Evolutionary conservation across 2,797 vertebrate species (phyloP).

Genomic region (Liasis olivaceus): DNA sequence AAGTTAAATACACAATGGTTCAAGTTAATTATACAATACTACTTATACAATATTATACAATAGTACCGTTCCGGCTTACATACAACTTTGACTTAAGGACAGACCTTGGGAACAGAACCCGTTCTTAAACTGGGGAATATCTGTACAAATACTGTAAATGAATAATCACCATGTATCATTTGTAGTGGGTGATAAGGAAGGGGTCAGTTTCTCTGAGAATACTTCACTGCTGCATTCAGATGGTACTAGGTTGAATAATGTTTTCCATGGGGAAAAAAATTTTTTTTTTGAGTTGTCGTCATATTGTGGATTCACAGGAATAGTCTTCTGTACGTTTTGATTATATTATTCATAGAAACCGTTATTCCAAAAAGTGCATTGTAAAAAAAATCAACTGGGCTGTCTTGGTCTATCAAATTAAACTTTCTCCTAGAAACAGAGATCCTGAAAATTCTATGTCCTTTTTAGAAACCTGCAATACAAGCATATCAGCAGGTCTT

Average conservation of each 20-base stretch:
- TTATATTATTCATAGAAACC: neutral
- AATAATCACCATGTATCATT: neutral
- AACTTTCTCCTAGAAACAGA: neutral
- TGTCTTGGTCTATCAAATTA: neutral
- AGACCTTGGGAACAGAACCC: too few species aligned
- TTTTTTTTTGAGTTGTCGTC: neutral
- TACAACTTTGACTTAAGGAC: too few species aligned
- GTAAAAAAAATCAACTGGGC: neutral
- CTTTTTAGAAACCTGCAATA: neutral
- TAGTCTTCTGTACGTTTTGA: neutral
- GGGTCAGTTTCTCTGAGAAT: neutral
- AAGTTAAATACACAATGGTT: too few species aligned
- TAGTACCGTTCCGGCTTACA: too few species aligned
- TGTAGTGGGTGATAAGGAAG: neutral
- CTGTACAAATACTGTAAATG: neutral
- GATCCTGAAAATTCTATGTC: neutral
- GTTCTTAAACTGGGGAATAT: too few species aligned
- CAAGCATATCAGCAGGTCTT: neutral
- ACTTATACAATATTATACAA: too few species aligned
- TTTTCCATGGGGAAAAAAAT: neutral
- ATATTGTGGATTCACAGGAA: neutral
- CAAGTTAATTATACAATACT: too few species aligned
- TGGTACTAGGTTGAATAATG: neutral
- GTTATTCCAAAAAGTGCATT: neutral
- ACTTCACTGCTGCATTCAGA: neutral